phyloP scores from a whole-genome alignment of 2,888 invertebrate species.

The Xylota sylvarum region DNA sequence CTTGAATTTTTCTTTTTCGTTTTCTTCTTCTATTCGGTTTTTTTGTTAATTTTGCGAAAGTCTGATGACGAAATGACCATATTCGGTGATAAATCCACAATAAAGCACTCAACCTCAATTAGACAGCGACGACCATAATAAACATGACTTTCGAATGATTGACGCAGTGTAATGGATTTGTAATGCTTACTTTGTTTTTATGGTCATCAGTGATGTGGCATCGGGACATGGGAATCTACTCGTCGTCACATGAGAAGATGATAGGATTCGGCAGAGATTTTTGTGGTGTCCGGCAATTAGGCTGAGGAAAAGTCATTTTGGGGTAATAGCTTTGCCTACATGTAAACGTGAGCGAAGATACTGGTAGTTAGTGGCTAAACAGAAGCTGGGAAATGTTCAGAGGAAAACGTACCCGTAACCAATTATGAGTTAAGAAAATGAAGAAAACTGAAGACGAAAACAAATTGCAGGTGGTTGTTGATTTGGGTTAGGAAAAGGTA shows the following conservation, averaged over 20 bases:
- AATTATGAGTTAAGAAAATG: background rate
- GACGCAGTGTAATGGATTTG: slow-evolving; percentile 61
- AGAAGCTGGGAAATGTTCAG: background rate
- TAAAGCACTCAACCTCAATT: slow-evolving; percentile 19
- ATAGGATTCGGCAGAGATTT: slow-evolving; percentile 28
- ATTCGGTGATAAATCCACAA: slow-evolving; percentile 1
- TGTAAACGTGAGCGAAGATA: slow-evolving; percentile 4
- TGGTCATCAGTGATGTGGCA: background rate
- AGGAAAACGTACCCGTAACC: background rate
- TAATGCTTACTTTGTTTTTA: slow-evolving; percentile 42
- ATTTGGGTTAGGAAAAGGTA: background rate
- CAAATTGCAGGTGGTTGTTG: background rate
- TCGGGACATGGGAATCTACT: background rate
- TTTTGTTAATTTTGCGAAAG: slow-evolving; percentile 8
- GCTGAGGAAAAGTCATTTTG: slow-evolving; percentile 3
- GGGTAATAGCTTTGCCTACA: slow-evolving; percentile 10
- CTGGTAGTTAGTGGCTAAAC: background rate
- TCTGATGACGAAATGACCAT: background rate
- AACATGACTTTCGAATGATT: slow-evolving; percentile 60
- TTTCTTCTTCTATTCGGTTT: too few relatives aligned
- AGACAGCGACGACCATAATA: slow-evolving; percentile 33
- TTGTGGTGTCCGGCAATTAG: slow-evolving; percentile 20
- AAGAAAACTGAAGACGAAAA: background rate
- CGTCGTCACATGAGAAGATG: background rate
- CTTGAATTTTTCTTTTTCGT: background rate